A percentile compares a stretch with the other conserved stretches of the same genome.
phyloP scores from a whole-genome alignment of 2,113 vertebrate species.

The Nyctibius bracteatus region DNA sequence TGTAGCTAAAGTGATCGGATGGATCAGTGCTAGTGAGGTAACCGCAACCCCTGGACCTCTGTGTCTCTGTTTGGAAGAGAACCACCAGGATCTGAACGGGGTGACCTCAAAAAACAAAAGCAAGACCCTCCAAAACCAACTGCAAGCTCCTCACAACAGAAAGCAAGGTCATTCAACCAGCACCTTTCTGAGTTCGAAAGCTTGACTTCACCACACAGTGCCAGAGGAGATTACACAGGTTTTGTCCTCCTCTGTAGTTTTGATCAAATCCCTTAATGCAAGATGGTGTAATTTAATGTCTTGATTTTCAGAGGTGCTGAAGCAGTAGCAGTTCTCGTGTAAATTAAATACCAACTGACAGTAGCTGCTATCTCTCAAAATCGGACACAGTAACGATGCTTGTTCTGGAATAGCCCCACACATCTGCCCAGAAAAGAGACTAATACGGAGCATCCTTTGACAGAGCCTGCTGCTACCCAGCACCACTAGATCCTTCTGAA shows the following conservation, averaged over 20 bases:
- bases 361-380: background rate
- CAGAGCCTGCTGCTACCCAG: background rate
- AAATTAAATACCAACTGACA: background rate
- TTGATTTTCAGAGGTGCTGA: background rate
- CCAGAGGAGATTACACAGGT: background rate
- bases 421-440: background rate
- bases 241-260: background rate
- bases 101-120: background rate
- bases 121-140: background rate
- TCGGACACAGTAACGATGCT: background rate
- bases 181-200: background rate
- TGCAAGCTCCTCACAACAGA: background rate
- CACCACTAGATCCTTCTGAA: background rate
- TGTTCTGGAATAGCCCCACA: background rate
- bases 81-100: accelerated
- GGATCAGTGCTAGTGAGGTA: background rate
- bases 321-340: background rate
- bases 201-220: background rate
- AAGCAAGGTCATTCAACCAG: background rate
- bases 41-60: background rate
- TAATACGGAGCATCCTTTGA: background rate
- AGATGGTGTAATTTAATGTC: background rate
- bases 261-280: background rate
- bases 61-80: background rate
- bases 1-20: background rate